phyloP scores from a whole-genome alignment of 2,797 vertebrate genomes.

The Poeciliopsis turneri region DNA sequence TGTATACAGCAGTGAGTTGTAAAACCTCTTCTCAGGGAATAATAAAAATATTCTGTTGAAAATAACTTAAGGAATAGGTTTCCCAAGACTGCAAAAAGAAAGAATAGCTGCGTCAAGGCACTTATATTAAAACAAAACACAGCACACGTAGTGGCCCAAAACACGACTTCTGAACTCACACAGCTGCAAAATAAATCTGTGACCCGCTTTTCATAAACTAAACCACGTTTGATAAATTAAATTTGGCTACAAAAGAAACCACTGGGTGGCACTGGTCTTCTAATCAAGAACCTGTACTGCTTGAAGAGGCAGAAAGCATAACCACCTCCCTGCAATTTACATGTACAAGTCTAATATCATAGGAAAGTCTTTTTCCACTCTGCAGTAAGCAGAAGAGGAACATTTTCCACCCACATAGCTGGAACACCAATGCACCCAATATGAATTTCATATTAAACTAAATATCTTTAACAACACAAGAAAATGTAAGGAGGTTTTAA shows the following conservation, averaged over 20 bases:
- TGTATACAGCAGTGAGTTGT: conserved; percentile 59
- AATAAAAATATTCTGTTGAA: conserved; percentile 51
- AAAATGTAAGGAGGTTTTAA: conserved; percentile 9
- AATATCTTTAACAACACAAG: conserved; percentile 33
- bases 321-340: conserved; percentile 74
- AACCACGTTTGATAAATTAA: conserved; percentile 12
- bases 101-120: conserved; percentile 40
- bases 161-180: conserved; percentile 21
- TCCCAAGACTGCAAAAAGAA: conserved; percentile 48
- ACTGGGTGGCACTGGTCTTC: conserved; percentile 80
- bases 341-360: conserved; percentile 73
- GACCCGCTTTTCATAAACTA: conserved; percentile 19
- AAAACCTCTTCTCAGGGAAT: conserved; percentile 58
- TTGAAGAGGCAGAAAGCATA: conserved; percentile 56
- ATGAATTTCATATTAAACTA: conserved; percentile 45
- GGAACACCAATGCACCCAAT: conserved; percentile 39
- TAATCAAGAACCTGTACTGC: conserved; percentile 45
- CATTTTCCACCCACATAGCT: conserved; percentile 69
- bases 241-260: conserved; percentile 25
- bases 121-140: conserved; percentile 18
- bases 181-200: neutral
- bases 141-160: conserved; percentile 10
- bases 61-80: conserved; percentile 58
- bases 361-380: conserved; percentile 52
- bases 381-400: conserved; percentile 54